Evolutionary conservation across 2,113 vertebrate species (phyloP).

Genomic region (Megaptera novaeangliae): DNA sequence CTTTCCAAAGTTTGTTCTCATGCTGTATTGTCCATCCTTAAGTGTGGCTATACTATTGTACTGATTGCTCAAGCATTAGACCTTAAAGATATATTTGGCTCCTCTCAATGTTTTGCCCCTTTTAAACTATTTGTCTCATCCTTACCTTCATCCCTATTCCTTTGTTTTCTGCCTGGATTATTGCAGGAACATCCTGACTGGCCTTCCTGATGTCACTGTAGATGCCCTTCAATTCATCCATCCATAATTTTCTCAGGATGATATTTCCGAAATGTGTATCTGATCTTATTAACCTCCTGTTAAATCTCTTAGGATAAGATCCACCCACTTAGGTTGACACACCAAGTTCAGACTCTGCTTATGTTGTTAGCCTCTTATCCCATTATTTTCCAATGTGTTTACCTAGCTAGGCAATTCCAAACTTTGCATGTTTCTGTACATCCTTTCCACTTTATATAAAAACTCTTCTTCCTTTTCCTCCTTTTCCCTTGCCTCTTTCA

Average conservation of each 20-base stretch:
- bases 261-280: background rate
- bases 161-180: background rate
- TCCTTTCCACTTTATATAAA: background rate
- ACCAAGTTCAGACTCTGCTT: background rate
- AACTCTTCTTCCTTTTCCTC: background rate
- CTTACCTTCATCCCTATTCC: background rate
- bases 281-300: background rate
- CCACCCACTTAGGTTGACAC: background rate
- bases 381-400: background rate
- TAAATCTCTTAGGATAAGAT: background rate
- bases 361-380: background rate
- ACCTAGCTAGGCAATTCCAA: background rate
- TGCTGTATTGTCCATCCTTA: too few relatives aligned
- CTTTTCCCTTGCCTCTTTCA: background rate
- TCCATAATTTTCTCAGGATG: background rate
- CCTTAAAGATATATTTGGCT: background rate
- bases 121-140: background rate
- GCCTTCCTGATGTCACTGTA: background rate
- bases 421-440: background rate
- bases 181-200: background rate
- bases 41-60: rapidly evolving
- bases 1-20: background rate
- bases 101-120: background rate
- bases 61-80: background rate
- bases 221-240: background rate